Evolutionary conservation across 2,888 invertebrate genomes (phyloP).

Genomic region (Acanthacorydalis orientalis): DNA sequence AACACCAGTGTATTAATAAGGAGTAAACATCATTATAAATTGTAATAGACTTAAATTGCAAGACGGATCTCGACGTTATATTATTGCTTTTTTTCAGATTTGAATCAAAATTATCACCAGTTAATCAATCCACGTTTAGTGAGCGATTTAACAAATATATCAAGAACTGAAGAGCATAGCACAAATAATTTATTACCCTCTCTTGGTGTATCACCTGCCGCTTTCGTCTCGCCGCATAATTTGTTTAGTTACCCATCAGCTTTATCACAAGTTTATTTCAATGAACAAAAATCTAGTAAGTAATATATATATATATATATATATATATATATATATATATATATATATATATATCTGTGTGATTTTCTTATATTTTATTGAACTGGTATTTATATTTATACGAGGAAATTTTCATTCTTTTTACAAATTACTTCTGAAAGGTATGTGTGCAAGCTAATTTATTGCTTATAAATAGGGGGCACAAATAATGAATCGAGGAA

Average conservation of each 20-base stretch:
- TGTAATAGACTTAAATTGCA: too few relatives aligned
- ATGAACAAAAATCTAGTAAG: not conserved
- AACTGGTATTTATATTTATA: too few relatives aligned
- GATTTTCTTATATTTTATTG: too few relatives aligned
- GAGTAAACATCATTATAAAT: too few relatives aligned
- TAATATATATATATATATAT: not conserved
- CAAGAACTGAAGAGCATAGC: not conserved
- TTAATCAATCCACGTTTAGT: not conserved
- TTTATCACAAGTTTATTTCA: not conserved
- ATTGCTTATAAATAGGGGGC: not conserved
- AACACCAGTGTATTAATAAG: too few relatives aligned
- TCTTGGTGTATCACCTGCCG: not conserved
- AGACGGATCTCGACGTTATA: too few relatives aligned
- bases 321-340: too few relatives aligned
- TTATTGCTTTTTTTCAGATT: not conserved
- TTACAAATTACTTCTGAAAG: not conserved
- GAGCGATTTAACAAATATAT: not conserved
- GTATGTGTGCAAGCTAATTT: not conserved
- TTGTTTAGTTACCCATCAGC: not conserved
- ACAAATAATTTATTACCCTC: not conserved
- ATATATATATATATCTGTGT: too few relatives aligned
- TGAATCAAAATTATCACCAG: not conserved
- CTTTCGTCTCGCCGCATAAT: not conserved
- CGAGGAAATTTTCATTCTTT: not conserved
- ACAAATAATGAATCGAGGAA: too few relatives aligned